Conservation (phyloP, 53 echinoderm and acorn worm genomes). For the Stichopus horrens region DNA sequence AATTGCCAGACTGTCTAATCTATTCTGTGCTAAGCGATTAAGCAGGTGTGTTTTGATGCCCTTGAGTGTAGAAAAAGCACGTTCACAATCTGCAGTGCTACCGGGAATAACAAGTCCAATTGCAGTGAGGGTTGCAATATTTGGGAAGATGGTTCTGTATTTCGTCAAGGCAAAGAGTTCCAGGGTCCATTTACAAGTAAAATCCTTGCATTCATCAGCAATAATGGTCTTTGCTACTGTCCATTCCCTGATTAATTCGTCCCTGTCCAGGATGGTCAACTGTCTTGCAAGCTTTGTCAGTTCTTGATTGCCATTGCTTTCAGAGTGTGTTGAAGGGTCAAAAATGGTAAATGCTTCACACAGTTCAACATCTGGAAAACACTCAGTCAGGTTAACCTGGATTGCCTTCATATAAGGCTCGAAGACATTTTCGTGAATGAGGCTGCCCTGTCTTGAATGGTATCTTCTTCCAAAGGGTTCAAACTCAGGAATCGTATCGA, state of each 20-base stretch:
- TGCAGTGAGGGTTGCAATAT: conserved; percentile 10
- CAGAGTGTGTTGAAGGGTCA: conserved; percentile 12
- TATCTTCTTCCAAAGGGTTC: background rate
- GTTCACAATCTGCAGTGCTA: conserved; percentile 4
- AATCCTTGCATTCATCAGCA: background rate
- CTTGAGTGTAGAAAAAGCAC: background rate
- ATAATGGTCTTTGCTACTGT: conserved; percentile 6
- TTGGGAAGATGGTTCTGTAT: conserved; percentile 17
- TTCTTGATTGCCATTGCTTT: background rate
- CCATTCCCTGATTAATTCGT: conserved; percentile 7
- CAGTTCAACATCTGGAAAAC: conserved; percentile 20
- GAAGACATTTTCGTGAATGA: conserved; percentile 1
- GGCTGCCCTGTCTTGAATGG: background rate
- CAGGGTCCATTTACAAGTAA: background rate
- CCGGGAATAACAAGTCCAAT: conserved; percentile 26
- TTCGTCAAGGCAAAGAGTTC: background rate
- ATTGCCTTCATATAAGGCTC: conserved; percentile 22
- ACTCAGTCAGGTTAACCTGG: background rate
- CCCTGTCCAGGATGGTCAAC: background rate
- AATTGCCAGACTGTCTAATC: background rate
- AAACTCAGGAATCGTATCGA: background rate
- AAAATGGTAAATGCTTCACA: conserved; percentile 11
- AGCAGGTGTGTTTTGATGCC: background rate
- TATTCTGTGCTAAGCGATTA: background rate
- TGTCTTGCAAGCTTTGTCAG: background rate